Evolutionary conservation across 2,888 invertebrate species (phyloP).

Genomic region (Acrobasis suavella): DNA sequence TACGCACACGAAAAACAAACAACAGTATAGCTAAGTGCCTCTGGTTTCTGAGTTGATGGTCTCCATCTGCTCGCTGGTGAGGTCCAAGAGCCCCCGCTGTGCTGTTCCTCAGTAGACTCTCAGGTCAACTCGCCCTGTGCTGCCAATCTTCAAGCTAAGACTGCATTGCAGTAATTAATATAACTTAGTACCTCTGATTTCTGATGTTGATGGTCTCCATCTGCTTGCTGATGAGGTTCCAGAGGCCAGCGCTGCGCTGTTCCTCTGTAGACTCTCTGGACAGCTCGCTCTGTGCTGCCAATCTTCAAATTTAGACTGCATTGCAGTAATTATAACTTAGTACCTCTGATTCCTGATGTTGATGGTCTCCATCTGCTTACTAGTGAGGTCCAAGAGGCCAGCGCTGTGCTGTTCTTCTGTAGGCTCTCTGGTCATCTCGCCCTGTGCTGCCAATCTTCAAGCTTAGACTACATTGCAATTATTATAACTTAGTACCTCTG

Average conservation of each 20-base stretch:
- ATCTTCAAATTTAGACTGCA: not conserved
- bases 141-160: too few relatives aligned
- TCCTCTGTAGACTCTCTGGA: not conserved
- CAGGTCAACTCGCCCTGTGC: too few relatives aligned
- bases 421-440: slow-evolving; percentile 69
- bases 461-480: not conserved
- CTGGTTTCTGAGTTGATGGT: not conserved
- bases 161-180: too few relatives aligned
- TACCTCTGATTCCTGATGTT: slow-evolving; percentile 64
- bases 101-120: not conserved
- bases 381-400: slow-evolving; percentile 76
- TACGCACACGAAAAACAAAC: too few relatives aligned
- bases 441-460: not conserved
- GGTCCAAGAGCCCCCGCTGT: not conserved
- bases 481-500: slow-evolving; percentile 41
- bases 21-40: not conserved
- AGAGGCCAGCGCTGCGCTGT: too few relatives aligned
- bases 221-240: too few relatives aligned
- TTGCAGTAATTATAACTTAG: not conserved
- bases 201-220: too few relatives aligned
- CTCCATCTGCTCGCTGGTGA: too few relatives aligned
- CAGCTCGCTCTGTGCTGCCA: not conserved
- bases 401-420: slow-evolving; percentile 81
- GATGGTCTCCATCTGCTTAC: slow-evolving; percentile 76
- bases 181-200: too few relatives aligned